Percentiles rank a stretch among this genome's conserved stretches.
Conservation (phyloP, 2,797 vertebrate species). For the Hypotaenidia philippensis region DNA sequence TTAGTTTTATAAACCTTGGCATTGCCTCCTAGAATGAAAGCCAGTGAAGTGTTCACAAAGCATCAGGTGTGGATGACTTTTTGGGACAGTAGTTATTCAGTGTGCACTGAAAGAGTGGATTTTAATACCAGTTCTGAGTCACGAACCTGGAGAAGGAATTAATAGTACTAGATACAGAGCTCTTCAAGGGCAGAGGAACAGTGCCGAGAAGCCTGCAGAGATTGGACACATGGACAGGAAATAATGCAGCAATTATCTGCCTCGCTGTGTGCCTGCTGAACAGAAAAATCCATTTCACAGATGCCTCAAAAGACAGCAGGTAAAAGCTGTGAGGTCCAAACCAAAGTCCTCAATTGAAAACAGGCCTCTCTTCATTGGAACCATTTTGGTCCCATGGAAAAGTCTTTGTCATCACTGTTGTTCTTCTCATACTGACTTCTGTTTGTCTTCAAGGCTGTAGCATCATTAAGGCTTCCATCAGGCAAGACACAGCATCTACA, state of each 20-base stretch:
- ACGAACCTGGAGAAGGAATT: background rate
- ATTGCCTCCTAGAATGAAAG: background rate
- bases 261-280: background rate
- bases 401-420: background rate
- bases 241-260: background rate
- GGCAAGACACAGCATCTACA: background rate
- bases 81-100: background rate
- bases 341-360: background rate
- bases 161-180: background rate
- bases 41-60: background rate
- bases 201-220: background rate
- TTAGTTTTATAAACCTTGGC: background rate
- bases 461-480: background rate
- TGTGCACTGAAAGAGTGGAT: background rate
- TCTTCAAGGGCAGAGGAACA: background rate
- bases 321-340: background rate
- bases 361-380: background rate
- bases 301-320: background rate
- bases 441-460: background rate
- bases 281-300: background rate
- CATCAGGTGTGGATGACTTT: background rate
- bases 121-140: background rate
- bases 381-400: background rate
- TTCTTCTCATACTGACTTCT: background rate
- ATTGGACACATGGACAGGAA: background rate